Evolutionary conservation across 2,797 vertebrate species (phyloP).

Genomic region (Leucoraja ocellata): DNA sequence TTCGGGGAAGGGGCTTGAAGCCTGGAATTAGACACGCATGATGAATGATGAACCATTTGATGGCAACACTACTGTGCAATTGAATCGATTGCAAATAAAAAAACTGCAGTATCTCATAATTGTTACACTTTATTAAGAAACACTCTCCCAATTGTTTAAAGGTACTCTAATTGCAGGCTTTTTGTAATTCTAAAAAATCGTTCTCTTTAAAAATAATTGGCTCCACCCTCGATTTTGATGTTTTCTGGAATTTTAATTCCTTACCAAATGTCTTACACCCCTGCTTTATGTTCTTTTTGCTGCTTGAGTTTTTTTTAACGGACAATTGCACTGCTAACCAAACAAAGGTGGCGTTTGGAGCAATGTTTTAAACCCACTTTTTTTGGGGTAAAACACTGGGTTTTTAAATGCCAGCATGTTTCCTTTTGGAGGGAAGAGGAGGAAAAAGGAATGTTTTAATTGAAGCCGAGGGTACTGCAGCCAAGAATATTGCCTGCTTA

Average conservation of each 20-base stretch:
- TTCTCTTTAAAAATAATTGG: background rate
- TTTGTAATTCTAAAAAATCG: background rate
- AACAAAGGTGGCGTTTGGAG: background rate
- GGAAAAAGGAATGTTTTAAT: slow-evolving; percentile 5
- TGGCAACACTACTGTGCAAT: background rate
- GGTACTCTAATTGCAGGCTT: background rate
- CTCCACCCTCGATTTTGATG: background rate
- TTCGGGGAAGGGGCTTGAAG: background rate
- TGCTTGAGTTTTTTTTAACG: background rate
- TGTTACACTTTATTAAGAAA: background rate
- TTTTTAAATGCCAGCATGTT: slow-evolving; percentile 13
- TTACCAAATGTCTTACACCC: background rate
- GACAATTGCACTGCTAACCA: background rate
- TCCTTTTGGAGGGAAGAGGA: background rate
- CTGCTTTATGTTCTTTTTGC: background rate
- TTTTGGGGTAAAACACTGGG: slow-evolving; percentile 32
- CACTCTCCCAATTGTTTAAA: background rate
- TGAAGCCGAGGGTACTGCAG: background rate
- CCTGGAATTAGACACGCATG: background rate
- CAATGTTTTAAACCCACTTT: background rate
- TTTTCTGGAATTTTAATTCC: slow-evolving; percentile 23
- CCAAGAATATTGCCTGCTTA: background rate
- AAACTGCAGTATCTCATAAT: background rate
- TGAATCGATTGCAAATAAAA: background rate
- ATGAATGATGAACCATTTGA: background rate